phyloP scores from a whole-genome alignment of 2,797 vertebrate species.

The Galagoides demidoff region DNA sequence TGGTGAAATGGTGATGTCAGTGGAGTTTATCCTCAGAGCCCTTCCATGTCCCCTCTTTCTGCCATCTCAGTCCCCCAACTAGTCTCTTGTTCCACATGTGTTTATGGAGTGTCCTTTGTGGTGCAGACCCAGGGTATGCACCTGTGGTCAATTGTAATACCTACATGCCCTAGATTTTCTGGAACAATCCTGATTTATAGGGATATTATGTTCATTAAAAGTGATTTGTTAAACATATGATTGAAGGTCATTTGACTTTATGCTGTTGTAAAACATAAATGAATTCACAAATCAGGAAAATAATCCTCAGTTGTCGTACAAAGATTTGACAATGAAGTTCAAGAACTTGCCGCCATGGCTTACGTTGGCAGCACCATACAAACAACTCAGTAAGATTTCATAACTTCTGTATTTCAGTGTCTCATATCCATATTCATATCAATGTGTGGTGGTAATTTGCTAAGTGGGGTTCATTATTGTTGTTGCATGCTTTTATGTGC shows the following conservation, averaged over 20 bases:
- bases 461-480: too few species aligned
- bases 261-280: not conserved
- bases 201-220: conserved; percentile 25
- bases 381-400: too few species aligned
- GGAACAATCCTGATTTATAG: not conserved
- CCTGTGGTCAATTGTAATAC: not conserved
- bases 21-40: not conserved
- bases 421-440: too few species aligned
- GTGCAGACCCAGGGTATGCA: not conserved
- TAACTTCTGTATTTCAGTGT: too few species aligned
- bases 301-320: not conserved
- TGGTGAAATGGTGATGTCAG: not conserved
- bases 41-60: not conserved
- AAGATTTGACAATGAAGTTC: too few species aligned
- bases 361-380: too few species aligned
- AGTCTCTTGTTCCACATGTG: not conserved
- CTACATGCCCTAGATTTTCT: not conserved
- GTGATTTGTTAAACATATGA: not conserved
- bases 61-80: not conserved
- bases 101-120: not conserved
- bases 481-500: too few species aligned
- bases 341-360: too few species aligned
- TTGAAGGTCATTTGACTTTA: conserved; percentile 7
- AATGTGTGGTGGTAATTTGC: too few species aligned
- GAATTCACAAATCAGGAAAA: not conserved